Conservation (phyloP, 2,888 invertebrate genomes). For the Bellardia pandia region DNA sequence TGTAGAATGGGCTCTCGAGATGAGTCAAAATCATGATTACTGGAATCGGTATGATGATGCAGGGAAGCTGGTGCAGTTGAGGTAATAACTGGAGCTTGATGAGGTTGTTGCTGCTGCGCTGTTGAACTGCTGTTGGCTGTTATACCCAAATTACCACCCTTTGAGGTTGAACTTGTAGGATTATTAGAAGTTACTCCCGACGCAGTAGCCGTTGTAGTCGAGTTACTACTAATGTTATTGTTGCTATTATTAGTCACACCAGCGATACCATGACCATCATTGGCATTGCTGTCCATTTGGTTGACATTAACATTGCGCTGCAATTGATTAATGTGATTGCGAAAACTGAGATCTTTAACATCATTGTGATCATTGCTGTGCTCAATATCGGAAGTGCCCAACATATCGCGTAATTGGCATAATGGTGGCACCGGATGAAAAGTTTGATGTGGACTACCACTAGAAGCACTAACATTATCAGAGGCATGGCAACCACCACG, state of each 20-base stretch:
- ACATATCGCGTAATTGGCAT: conserved; percentile 84
- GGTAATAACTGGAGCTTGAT: conserved; percentile 83
- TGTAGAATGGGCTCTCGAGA: conserved; percentile 82
- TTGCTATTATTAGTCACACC: conserved; percentile 46
- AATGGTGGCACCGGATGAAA: conserved; percentile 83
- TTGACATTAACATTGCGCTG: conserved; percentile 77
- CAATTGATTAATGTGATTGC: conserved; percentile 82
- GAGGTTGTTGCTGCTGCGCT: conserved; percentile 77
- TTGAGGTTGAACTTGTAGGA: conserved; percentile 77
- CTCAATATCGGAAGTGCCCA: conserved; percentile 82
- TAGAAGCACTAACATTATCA: conserved; percentile 86
- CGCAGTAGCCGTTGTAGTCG: conserved; percentile 55
- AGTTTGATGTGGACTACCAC: conserved; percentile 84
- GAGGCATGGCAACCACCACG: conserved; percentile 82
- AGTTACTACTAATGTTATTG: conserved; percentile 68
- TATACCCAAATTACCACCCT: conserved; percentile 53
- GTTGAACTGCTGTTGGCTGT: conserved; percentile 68
- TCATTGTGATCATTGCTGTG: conserved; percentile 84
- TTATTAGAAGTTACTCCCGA: conserved; percentile 73
- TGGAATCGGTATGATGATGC: conserved; percentile 83
- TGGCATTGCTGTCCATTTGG: conserved; percentile 67
- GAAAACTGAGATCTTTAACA: conserved; percentile 84
- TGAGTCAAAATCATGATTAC: conserved; percentile 83
- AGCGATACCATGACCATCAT: conserved; percentile 60
- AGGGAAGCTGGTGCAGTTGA: conserved; percentile 82